Evolutionary conservation across 2,888 invertebrate species (phyloP), one percentile per base, ranked within the genome.

Genomic region (Drosophila anceps): DNA sequence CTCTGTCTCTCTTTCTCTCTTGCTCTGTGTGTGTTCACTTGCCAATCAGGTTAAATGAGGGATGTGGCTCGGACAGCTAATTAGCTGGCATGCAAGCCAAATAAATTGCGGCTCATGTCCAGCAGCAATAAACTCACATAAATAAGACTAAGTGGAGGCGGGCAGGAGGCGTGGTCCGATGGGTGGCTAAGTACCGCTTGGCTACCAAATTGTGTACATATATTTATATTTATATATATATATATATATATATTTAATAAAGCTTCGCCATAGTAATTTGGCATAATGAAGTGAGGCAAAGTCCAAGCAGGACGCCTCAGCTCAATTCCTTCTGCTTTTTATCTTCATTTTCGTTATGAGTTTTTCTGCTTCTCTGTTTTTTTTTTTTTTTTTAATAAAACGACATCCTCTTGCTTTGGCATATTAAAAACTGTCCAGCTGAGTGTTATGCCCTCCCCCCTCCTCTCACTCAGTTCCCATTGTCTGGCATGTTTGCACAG

Each of bases 351-450:
- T n/a, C 1, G 20, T 53, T 35, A 35, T 13, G 51, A 35, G 15
- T 54, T 29, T 31, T 10, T n/a, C 18, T 7, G 29, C 7, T 31
- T 31, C 9, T 18, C 6, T 13, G 1, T n/a, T n/a, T 18, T 18
- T 18, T 5, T 0, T 18, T 20, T 27, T 0, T 2, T 20, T 69
- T 76, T 77, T 80, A 83, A 83, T 81, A 84, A 79, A 76, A 69
- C 70, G 64, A 83, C 58, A 63, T 53, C 12, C 20, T 39, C 15
- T 63, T 64, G 65, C 33, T 63, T 58, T 39, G 54, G 18, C 67
- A 76, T 81, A 83, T 84, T 84, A 86, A 84, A 84, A 87, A 76
- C 60, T 61, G 24, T 67, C 83, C 83, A 69, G 74, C 83, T 61
- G 82, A 3, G 79, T 15, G 37, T 20, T 18, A 10, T 10, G n/a